phyloP scores from a whole-genome alignment of 1,140 invertebrate genomes.

The Habropoda laboriosa region DNA sequence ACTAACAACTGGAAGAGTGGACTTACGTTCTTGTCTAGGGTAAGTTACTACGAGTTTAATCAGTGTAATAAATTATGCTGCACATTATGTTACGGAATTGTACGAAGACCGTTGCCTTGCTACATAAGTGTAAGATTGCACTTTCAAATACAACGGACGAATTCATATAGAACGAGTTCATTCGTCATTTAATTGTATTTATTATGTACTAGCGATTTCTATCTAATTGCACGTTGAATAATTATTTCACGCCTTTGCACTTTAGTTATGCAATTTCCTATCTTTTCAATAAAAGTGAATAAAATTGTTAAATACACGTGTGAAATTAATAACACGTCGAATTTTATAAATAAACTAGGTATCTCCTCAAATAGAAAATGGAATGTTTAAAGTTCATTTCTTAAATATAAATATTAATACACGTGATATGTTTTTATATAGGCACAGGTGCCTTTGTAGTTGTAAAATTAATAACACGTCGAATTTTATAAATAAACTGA shows the following conservation, averaged over 20 bases:
- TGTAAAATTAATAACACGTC: too few species aligned
- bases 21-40: slow-evolving; percentile 80
- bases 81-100: neutral
- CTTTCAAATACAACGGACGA: neutral
- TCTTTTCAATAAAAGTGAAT: neutral
- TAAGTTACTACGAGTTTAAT: slow-evolving; percentile 68
- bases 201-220: neutral
- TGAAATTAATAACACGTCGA: too few species aligned
- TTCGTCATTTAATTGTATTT: neutral
- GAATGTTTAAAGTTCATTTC: too few species aligned
- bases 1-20: slow-evolving; percentile 80
- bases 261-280: neutral
- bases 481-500: too few species aligned
- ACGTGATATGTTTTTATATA: too few species aligned
- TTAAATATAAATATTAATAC: too few species aligned
- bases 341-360: too few species aligned
- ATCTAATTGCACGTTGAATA: neutral
- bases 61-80: slow-evolving; percentile 38
- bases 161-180: too few species aligned
- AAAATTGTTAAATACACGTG: too few species aligned
- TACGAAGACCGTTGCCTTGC: neutral
- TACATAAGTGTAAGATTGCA: neutral
- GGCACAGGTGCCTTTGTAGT: too few species aligned
- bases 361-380: too few species aligned
- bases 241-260: neutral